A percentile compares a stretch with the other conserved stretches of the same genome.
These are phyloP conservation scores for Tetragnatha montana DNA, from an alignment of 2,888 invertebrate species.

Conservation along the genomic window DNA sequence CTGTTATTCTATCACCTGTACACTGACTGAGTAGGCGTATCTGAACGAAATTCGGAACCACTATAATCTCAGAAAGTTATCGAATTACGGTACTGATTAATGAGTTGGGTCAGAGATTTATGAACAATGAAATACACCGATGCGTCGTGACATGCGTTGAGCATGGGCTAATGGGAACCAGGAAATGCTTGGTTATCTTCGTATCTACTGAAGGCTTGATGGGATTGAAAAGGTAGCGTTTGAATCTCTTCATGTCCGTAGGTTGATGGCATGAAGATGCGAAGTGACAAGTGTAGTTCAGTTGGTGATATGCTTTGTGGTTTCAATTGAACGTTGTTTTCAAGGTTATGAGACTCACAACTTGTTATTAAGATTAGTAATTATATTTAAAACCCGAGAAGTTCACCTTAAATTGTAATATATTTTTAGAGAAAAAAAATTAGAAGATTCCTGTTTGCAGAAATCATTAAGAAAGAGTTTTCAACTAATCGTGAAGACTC, in stretches of 20 bases:
- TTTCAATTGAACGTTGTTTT: too few relatives aligned
- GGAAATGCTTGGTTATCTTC: conserved; percentile 9
- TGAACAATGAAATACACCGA: conserved; percentile 24
- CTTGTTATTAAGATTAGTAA: too few relatives aligned
- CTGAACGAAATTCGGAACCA: background rate
- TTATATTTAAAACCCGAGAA: too few relatives aligned
- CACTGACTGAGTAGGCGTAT: background rate
- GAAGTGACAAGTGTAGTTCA: too few relatives aligned
- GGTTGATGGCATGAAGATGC: too few relatives aligned
- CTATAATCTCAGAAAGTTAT: conserved; percentile 41
- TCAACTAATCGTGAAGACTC: too few relatives aligned
- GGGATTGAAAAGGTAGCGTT: background rate
- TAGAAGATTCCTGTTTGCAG: too few relatives aligned
- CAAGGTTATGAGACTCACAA: too few relatives aligned
- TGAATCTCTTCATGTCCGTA: background rate
- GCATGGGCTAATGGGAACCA: conserved; percentile 10
- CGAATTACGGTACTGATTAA: conserved; percentile 39
- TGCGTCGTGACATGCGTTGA: conserved; percentile 24
- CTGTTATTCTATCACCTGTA: background rate
- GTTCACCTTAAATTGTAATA: too few relatives aligned
- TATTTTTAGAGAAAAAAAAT: too few relatives aligned
- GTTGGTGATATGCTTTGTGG: too few relatives aligned
- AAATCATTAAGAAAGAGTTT: too few relatives aligned
- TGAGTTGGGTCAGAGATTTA: conserved; percentile 21
- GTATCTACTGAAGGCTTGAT: background rate